Evolutionary conservation across 2,888 invertebrate species (phyloP), one percentile per base, ranked within the genome.

Genomic region (Apomyelois bistriatella): DNA sequence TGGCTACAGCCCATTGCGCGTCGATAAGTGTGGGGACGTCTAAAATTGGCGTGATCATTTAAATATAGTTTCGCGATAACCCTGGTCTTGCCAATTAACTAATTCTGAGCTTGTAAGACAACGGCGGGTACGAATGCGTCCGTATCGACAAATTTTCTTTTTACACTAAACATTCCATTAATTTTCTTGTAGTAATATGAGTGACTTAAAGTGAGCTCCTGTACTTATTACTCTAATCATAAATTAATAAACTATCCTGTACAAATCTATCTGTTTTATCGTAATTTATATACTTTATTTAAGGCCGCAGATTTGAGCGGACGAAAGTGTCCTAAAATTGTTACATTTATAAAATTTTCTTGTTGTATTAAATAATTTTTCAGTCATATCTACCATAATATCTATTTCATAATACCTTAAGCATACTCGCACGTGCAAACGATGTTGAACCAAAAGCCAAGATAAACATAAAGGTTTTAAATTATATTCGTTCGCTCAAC

Each of bases 121-220:
- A 42, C 53, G 49, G 48, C 49, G 51, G 9, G 1, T 28, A 16
- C 17, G 10, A 9, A 52, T 53, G 22, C 41, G 55, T 30, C 47
- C 60, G 60, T 61, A 57, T 68, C 59, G 61, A 65, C 62, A 76
- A 71, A 77, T 74, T 72, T 76, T 74, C 70, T 76, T 70, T 63
- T 66, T 58, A 65, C 68, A 79, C 75, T 79, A 74, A 80, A 86
- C 89, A 89, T 88, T 89, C 89, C 89, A 88, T 74, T 69, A 53
- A 60, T 63, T 70, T 62, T 70, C 70, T 46, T 32, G 46, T 73
- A 76, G 70, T 74, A 70, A 75, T 70, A 74, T 73, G 82, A 81
- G 86, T 86, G 86, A 90, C 89, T 90, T 90, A 90, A 88, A 85
- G 83, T 85, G 84, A 83, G 85, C 85, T 82, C 79, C 72, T 78